Base-by-base conservation (phyloP, 2,888 invertebrate species). In the Tetheella fluctuosa region DNA sequence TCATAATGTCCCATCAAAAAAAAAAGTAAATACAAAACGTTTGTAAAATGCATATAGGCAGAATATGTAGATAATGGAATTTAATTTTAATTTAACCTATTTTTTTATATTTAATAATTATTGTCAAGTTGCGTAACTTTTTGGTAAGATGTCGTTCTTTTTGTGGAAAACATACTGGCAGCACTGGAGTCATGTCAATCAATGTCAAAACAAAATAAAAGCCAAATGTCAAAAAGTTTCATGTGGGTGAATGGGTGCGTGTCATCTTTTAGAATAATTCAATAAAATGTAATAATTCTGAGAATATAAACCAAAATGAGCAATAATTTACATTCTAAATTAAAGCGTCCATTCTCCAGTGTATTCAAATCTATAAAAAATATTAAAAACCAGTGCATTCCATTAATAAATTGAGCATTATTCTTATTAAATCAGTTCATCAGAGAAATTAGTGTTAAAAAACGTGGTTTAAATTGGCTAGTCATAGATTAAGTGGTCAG, bases 241-340 rank as follows among this genome's bases (percentile, higher is more conserved):
- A 15, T 12, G 3, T 15, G 34, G 20, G 34, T 54, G 30, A 42
- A 6, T 48, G 42, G n/a, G 23, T 23, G 55, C 55, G 55, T 55
- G 55, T 55, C 55, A 55, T 54, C 3, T 54, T 20, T 20, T 20
- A 7, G 17, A 20, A 2, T 1, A 48, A 20, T 25, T 3, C 10
- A 30, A 23, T 23, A 30, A 55, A 34, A 55, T 55, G 55, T 55
- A 55, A 23, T 34, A 64, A 52, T 25, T 34, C 13, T 62, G 61
- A 13, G 63, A 59, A 59, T 67, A 65, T 59, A 63, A 65, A 61
- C 59, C 69, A 76, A 80, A 78, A 80, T 80, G 80, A 66, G 58
- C 67, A 66, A 68, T 67, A 69, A 52, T 68, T 67, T 61, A 59
- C 56, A 55, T 60, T 55, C 37, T 8, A 12, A 37, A 8, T 34